Evolutionary conservation across 2,113 vertebrate species (phyloP), one percentile per base, ranked within the genome.

Genomic region (Ranitomeya imitator): DNA sequence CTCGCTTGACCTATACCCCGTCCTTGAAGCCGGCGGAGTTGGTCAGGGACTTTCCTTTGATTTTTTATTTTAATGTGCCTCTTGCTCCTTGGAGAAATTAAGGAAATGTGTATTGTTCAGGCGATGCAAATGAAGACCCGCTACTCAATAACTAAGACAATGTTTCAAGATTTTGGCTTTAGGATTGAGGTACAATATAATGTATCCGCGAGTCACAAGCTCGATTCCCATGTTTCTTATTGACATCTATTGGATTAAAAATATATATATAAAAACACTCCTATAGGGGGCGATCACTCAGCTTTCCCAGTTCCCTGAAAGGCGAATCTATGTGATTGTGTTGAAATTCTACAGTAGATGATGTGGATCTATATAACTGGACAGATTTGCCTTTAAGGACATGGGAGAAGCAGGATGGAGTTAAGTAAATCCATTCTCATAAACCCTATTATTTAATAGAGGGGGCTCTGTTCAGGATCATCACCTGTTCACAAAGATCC

Each of bases 11-110:
- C 86, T 87, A 79, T 37, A 71, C 59, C 16, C 6, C 52, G 63
- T 87, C 86, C 77, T 87, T 87, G 86, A 87, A 67, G 78, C 77
- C 15, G n/a, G 9, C 6, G 23, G 78, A 80, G 77, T 71, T 69
- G 86, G 86, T 87, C 86, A 80, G 77, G 23, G 52, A 79, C n/a
- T 69, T 37, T 51, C 61, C 67, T 77, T 76, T 59, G 18, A 60
- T 74, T 76, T 76, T 83, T 65, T 82, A 61, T 82, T 52, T 67
- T 82, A 15, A 63, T 51, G 37, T 57, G n/a, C 26, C 54, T 85
- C 51, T 26, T 19, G 65, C 26, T 84, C 82, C 82, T 84, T 71
- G 51, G 82, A 84, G 82, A 84, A 69, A 84, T 84, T 69, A 84
- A 71, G 82, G 63, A 26, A 84, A 84, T 55, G 51, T 84, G 82